A percentile compares a stretch with the other conserved stretches of the same genome.
Conservation (phyloP, 2,113 vertebrate species). For the Dolichallabes microphthalmus region DNA sequence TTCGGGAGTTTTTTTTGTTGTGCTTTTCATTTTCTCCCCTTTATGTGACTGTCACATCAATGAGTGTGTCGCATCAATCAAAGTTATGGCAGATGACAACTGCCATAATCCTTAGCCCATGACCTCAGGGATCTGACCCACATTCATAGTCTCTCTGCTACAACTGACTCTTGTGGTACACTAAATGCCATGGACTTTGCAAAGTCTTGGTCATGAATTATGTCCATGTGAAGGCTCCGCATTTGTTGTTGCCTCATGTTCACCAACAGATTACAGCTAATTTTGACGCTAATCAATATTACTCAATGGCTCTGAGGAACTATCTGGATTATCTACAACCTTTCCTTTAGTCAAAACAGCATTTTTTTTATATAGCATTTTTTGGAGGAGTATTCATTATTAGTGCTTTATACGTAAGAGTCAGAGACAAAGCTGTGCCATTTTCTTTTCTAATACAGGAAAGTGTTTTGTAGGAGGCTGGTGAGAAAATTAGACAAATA, state of each 20-base stretch:
- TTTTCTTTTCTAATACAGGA: too few relatives aligned
- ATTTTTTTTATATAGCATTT: too few relatives aligned
- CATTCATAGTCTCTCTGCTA: neutral
- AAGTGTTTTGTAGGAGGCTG: too few relatives aligned
- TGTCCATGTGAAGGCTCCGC: too few relatives aligned
- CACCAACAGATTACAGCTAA: neutral
- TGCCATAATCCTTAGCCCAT: neutral
- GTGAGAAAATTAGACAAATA: too few relatives aligned
- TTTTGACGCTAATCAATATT: neutral
- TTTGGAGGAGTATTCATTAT: too few relatives aligned
- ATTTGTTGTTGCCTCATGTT: neutral
- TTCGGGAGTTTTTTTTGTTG: neutral
- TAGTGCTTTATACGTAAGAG: too few relatives aligned
- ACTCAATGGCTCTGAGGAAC: neutral
- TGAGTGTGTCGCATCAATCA: neutral
- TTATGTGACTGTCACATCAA: neutral
- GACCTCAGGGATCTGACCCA: neutral
- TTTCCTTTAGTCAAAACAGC: too few relatives aligned
- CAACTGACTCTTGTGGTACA: neutral
- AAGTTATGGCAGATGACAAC: neutral
- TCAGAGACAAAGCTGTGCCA: too few relatives aligned
- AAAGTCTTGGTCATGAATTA: neutral
- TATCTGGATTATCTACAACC: too few relatives aligned
- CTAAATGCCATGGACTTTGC: too few relatives aligned
- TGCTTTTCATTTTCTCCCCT: neutral